A percentile compares a stretch with the other conserved stretches of the same genome.
Evolutionary conservation across 2,797 vertebrate species (phyloP).

Genomic region (Megaceryle alcyon): DNA sequence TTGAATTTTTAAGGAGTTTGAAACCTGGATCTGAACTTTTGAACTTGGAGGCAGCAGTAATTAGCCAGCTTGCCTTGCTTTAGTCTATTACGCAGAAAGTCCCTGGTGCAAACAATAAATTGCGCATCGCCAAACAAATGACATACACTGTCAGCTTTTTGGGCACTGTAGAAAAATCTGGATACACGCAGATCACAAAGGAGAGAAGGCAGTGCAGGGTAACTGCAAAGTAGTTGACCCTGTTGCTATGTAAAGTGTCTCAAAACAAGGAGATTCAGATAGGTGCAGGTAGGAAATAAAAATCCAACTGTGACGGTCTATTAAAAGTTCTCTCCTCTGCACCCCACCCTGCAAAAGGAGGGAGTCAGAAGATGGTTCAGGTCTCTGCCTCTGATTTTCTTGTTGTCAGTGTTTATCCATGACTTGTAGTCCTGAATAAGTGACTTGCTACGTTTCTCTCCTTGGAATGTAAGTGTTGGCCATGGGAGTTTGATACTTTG

Average conservation of each 20-base stretch:
- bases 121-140: not conserved
- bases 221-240: not conserved
- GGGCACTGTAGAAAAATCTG: not conserved
- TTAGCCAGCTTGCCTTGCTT: not conserved
- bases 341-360: not conserved
- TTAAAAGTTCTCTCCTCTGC: not conserved
- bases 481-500: not conserved
- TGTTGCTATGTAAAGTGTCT: not conserved
- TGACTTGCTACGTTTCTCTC: not conserved
- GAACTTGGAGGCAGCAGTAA: not conserved
- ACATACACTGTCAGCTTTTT: rapidly evolving
- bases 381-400: not conserved
- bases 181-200: rapidly evolving
- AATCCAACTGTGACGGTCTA: rapidly evolving
- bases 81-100: not conserved
- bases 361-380: not conserved
- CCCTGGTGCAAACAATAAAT: not conserved
- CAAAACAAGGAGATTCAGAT: not conserved
- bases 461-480: rapidly evolving
- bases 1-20: not conserved
- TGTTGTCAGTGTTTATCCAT: not conserved
- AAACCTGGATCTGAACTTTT: not conserved
- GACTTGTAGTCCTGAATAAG: not conserved
- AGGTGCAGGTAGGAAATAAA: not conserved
- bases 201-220: not conserved